Base-by-base conservation (phyloP, 1,140 invertebrate genomes). In the Acromyrmex echinatior region DNA sequence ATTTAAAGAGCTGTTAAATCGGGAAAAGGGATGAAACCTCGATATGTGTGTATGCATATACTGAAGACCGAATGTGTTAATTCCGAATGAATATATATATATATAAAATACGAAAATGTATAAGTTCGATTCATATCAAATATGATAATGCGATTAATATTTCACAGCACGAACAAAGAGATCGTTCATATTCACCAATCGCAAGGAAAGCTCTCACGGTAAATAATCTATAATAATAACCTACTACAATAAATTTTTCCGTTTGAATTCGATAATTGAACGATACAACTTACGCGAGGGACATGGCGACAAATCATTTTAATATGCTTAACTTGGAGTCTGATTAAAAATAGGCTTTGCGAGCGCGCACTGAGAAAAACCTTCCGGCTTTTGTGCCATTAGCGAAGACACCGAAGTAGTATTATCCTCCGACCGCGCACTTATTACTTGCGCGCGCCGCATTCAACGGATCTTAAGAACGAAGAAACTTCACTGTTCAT, bases 381-480 rank as follows among this genome's bases (percentile, higher is more conserved):
- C 39, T 49, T 28, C 31, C 51, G 79, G 39, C 39, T 31, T 6
- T 51, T 10, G 70, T 76, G 18, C 39, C 39, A 84, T 84, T 76
- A 76, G 25, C 56, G 56, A 76, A 84, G 70, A 76, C 60, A 25
- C 39, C 70, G 56, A 84, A 76, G 56, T 74, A 45, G 68, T 51
- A 84, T 84, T 84, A 84, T 51, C 60, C 56, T 51, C 60, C 56
- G 56, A 51, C 70, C 70, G 28, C 70, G 80, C 28, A 76, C 31
- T 53, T 76, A 84, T 84, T 84, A 84, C 80, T 74, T 39, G 63
- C 76, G 63, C 31, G 49, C 63, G 78, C 56, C 58, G 70, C 70
- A 84, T 74, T 84, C 80, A n/a, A n/a, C 68, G 80, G 25, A 25
- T 84, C 80, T 84, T 84, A 76, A 74, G 56, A 53, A 74, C 25